Conservation (phyloP, 1,140 invertebrate species). For the Apis cerana region DNA sequence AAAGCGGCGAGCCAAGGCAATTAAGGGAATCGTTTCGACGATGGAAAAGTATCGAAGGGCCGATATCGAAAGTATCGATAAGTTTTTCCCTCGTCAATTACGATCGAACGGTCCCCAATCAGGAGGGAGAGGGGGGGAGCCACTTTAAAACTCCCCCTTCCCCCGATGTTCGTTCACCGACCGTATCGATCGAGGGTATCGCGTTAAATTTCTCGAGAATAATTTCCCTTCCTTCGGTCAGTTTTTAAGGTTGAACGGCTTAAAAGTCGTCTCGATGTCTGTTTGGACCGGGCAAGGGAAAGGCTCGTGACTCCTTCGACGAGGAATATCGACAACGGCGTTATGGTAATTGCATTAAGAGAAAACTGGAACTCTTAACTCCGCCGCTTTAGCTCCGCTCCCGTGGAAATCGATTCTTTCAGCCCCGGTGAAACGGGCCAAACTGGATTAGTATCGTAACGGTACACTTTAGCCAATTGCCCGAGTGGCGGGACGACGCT, state of each 20-base stretch:
- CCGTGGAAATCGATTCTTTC: background rate
- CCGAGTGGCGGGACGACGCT: no score
- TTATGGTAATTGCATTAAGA: constrained; percentile 36
- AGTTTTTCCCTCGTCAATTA: constrained; percentile 48
- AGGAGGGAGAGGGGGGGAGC: background rate
- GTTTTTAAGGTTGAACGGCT: constrained; percentile 19
- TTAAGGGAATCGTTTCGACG: constrained; percentile 34
- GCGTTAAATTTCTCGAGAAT: constrained; percentile 47
- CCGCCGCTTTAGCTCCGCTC: background rate
- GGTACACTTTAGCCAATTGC: background rate
- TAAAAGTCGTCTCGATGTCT: constrained; percentile 21
- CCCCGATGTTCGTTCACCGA: background rate
- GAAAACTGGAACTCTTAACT: constrained; percentile 1
- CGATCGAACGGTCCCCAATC: constrained; percentile 1
- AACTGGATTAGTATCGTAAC: background rate
- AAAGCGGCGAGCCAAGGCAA: constrained; percentile 17
- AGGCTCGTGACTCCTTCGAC: background rate
- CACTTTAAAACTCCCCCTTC: constrained; percentile 28
- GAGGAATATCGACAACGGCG: constrained; percentile 27
- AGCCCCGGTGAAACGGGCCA: background rate
- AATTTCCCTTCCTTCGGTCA: constrained; percentile 37
- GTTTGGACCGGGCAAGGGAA: constrained; percentile 4
- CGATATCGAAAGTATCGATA: constrained; percentile 45
- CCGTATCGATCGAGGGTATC: constrained; percentile 31
- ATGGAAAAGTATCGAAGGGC: background rate